A percentile compares a stretch with the other conserved stretches of the same genome.
phyloP scores from a whole-genome alignment of 1,140 invertebrate species.

The Zophobas atratus region DNA sequence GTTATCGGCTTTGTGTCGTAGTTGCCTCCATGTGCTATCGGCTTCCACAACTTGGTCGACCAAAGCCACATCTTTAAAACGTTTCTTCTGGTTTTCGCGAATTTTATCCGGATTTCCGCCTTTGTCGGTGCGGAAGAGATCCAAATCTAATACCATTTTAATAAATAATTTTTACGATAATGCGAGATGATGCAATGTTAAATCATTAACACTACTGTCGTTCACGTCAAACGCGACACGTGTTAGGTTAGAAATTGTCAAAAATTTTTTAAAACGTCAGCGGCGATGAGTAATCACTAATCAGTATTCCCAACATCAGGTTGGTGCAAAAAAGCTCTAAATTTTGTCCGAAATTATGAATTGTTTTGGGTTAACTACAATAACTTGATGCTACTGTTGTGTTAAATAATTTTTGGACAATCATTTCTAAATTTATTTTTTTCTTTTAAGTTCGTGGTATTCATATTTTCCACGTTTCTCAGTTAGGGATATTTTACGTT shows the following conservation, averaged over 20 bases:
- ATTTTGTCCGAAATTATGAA: no score
- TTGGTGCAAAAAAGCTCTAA: no score
- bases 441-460: no score
- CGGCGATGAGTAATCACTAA: no score
- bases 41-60: slow-evolving; percentile 94
- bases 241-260: background rate
- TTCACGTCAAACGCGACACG: background rate
- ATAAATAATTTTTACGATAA: background rate
- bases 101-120: slow-evolving; percentile 94
- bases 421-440: no score
- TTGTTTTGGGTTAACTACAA: no score
- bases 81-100: slow-evolving; percentile 91
- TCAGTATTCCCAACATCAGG: no score
- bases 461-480: no score
- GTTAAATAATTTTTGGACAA: no score
- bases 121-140: slow-evolving; percentile 96
- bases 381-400: no score
- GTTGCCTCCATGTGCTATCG: slow-evolving; percentile 93
- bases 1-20: slow-evolving; percentile 91
- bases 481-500: no score
- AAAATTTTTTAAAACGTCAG: no score
- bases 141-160: slow-evolving; percentile 97
- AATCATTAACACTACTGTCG: background rate
- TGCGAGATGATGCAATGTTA: slow-evolving; percentile 4
- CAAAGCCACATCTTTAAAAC: slow-evolving; percentile 93